Conservation (phyloP, 2,888 invertebrate species). For the Onthophagus sagittarius region DNA sequence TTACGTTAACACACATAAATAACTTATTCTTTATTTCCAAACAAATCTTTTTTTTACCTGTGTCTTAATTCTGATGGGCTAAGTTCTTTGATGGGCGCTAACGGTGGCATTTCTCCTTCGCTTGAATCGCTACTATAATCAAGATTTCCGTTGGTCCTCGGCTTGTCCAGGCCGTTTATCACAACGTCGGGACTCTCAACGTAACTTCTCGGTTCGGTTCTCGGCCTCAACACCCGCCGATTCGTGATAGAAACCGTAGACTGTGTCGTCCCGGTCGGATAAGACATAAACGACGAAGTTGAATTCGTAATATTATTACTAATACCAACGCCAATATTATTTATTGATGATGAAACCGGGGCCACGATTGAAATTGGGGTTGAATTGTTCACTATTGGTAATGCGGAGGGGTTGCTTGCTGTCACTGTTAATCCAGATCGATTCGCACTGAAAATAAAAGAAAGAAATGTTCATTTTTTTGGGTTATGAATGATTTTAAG, state of each 20-base stretch:
- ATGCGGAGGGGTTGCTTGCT: background rate
- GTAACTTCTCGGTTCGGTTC: conserved; percentile 80
- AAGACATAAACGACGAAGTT: background rate
- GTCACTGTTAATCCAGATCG: conserved; percentile 11
- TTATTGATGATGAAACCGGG: background rate
- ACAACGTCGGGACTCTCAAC: conserved; percentile 72
- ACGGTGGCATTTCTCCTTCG: conserved; percentile 64
- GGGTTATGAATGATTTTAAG: too few species aligned
- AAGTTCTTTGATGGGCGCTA: conserved; percentile 67
- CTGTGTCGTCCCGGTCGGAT: background rate
- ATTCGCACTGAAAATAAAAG: conserved; percentile 20
- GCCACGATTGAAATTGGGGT: background rate
- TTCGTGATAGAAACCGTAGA: conserved; percentile 26
- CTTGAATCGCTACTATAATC: conserved; percentile 65
- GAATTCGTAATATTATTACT: background rate
- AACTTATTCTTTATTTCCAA: background rate
- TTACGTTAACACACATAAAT: too few species aligned
- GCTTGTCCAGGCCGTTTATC: conserved; percentile 46
- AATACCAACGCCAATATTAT: too few species aligned
- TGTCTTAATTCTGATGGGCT: conserved; percentile 44
- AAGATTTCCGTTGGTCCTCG: conserved; percentile 50
- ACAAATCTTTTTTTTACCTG: conserved; percentile 38
- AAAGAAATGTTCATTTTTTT: too few species aligned
- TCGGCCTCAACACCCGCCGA: conserved; percentile 73
- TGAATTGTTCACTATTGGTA: background rate